phyloP scores from a whole-genome alignment of 1,140 invertebrate species.

The Parapsyche elsis region DNA sequence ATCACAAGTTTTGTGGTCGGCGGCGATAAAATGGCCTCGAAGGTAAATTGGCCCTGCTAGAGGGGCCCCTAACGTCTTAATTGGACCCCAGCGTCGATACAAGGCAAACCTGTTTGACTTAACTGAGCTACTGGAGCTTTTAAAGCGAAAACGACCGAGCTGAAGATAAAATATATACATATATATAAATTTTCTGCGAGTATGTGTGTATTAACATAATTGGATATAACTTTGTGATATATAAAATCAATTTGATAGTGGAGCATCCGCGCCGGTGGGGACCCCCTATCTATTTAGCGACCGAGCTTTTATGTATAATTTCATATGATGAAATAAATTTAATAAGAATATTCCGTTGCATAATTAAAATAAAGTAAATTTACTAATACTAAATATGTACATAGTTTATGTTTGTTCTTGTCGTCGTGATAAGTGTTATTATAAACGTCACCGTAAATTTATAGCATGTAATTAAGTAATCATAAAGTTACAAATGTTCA shows the following conservation, averaged over 20 bases:
- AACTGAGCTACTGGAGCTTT: slow-evolving; percentile 26
- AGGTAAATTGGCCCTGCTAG: slow-evolving; percentile 42
- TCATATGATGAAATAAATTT: too few relatives aligned
- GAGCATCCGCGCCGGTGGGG: too few relatives aligned
- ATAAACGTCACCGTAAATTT: too few relatives aligned
- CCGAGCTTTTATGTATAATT: too few relatives aligned
- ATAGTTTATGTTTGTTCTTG: background rate
- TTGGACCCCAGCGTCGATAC: slow-evolving; percentile 44
- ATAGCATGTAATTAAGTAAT: too few relatives aligned
- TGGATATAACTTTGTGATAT: background rate
- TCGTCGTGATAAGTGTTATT: too few relatives aligned
- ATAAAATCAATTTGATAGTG: too few relatives aligned
- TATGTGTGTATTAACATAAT: slow-evolving; percentile 5
- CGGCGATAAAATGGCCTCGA: slow-evolving; percentile 41
- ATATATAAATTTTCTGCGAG: background rate
- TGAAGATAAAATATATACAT: background rate
- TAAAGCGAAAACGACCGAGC: slow-evolving; percentile 9
- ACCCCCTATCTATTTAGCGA: too few relatives aligned
- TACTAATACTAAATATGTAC: background rate
- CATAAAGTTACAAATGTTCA: too few relatives aligned
- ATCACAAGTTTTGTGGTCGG: slow-evolving; percentile 45
- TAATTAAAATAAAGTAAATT: too few relatives aligned
- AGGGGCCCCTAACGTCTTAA: slow-evolving; percentile 45
- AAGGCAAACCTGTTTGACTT: slow-evolving; percentile 32
- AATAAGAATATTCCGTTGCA: too few relatives aligned